These are phyloP conservation scores for Lathronympha strigana DNA, from an alignment of 2,888 invertebrate genomes.

Conservation along the genomic window DNA sequence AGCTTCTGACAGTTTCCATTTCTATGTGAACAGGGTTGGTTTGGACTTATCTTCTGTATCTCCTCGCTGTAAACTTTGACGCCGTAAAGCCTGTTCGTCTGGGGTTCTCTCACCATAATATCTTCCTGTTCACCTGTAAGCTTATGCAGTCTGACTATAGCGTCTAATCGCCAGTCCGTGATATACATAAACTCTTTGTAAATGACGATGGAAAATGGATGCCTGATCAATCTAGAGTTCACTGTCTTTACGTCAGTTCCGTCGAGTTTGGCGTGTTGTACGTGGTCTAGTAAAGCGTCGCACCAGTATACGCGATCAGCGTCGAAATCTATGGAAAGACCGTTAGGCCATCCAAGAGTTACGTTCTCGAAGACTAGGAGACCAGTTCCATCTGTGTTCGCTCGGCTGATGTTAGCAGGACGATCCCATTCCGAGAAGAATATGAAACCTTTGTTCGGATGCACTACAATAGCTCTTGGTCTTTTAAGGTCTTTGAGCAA, in stretches of 20 bases:
- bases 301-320: conserved; percentile 98
- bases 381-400: conserved; percentile 94
- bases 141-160: conserved; percentile 95
- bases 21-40: conserved; percentile 92
- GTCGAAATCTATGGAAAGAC: conserved; percentile 95
- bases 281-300: conserved; percentile 97
- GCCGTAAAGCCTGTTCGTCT: conserved; percentile 95
- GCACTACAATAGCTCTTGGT: conserved; percentile 97
- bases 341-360: conserved; percentile 98
- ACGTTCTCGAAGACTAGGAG: conserved; percentile 94
- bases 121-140: conserved; percentile 94
- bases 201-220: conserved; percentile 96
- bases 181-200: conserved; percentile 97
- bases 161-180: conserved; percentile 98
- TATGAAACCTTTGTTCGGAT: conserved; percentile 96
- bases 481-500: conserved; percentile 94
- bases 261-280: conserved; percentile 96
- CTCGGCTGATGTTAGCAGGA: conserved; percentile 97
- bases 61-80: conserved; percentile 93
- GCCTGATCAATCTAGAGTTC: conserved; percentile 92
- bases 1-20: conserved; percentile 97
- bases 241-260: conserved; percentile 96
- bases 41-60: conserved; percentile 88
- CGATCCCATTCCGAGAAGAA: conserved; percentile 99
- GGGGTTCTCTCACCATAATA: conserved; percentile 93